Conservation (phyloP, 92 coral and sea anemone genomes). For the Bergia puertoricense region DNA sequence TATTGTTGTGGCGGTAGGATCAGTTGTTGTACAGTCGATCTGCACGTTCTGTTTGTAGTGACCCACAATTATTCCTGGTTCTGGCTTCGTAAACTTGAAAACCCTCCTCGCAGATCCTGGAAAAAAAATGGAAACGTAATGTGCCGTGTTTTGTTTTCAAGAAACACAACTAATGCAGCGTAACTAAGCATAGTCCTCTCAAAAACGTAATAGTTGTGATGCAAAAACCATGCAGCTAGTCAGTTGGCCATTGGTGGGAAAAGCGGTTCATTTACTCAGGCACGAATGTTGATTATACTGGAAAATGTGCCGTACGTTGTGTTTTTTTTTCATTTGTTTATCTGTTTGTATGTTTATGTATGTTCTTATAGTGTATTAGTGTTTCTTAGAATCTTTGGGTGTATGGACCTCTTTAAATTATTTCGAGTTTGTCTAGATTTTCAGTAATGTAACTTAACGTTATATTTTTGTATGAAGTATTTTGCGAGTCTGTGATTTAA, state of each 20-base stretch:
- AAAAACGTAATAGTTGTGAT: not conserved
- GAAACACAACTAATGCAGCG: not conserved
- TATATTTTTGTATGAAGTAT: too few relatives aligned
- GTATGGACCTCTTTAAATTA: not conserved
- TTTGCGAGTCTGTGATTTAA: too few relatives aligned
- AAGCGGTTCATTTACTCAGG: not conserved
- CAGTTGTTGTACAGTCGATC: conserved; percentile 36
- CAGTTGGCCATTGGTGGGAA: not conserved
- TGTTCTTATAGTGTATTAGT: too few relatives aligned
- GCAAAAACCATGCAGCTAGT: not conserved
- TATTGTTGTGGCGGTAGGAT: not conserved
- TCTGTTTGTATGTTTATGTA: not conserved
- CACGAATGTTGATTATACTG: not conserved
- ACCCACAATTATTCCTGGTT: not conserved
- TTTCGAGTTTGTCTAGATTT: too few relatives aligned
- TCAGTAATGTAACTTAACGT: too few relatives aligned
- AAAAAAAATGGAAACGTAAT: not conserved
- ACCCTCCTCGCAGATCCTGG: not conserved
- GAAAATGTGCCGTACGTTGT: too few relatives aligned
- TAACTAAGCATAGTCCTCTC: not conserved
- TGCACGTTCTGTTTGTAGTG: not conserved
- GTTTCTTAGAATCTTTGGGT: not conserved
- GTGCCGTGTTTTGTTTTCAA: too few relatives aligned
- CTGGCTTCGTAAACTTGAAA: conserved; percentile 3
- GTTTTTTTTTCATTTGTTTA: not conserved